Base-by-base conservation (phyloP, 1,140 invertebrate species). In the Anagrus nilaparvatae region DNA sequence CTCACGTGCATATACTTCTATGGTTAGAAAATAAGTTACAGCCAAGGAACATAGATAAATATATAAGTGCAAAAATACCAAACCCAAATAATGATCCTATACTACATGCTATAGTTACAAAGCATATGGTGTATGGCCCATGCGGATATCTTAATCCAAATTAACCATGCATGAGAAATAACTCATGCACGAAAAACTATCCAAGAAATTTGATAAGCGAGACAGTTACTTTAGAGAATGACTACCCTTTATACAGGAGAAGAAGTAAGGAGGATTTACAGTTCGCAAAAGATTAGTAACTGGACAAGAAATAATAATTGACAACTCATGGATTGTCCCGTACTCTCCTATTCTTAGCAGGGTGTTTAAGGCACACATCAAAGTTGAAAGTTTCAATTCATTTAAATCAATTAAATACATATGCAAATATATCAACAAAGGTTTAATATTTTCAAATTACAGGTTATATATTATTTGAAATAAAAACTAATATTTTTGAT, bases 111-210 rank as follows among this genome's bases (percentile, higher is more conserved):
- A 27, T 12, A 6, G 24, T 27, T 12, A 27, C 24, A 7, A 27
- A 12, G 12, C 6, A 12, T 12, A 27, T 27, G 24, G 12, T 27
- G 6, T 12, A 27, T 12, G 24, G 24, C 6, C 12, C 24, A 6
- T 27, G 24, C 12, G 24, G 24, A 16, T 73, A 70, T 36, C 29
- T 65, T 0, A 75, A 74, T 49, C 47, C 5, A 13, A 52, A 53
- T 43, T 69, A 64, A 40, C 67, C 66, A 5, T 73, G 72, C 52
- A 72, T 72, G 69, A 38, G 28, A 18, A 55, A 69, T 43, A 61
- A 59, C 18, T 63, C 61, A 38, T 73, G 70, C 51, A 51, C 59
- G 0, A 72, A 74, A 51, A 24, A 31, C 14, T 72, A 49, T 50
- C 65, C 67, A 24, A 40, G 45, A 50, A 31, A 39, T 5, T 59